Evolutionary conservation across 2,888 invertebrate genomes (phyloP), one percentile per base, ranked within the genome.

Genomic region (Drosophila conformis): DNA sequence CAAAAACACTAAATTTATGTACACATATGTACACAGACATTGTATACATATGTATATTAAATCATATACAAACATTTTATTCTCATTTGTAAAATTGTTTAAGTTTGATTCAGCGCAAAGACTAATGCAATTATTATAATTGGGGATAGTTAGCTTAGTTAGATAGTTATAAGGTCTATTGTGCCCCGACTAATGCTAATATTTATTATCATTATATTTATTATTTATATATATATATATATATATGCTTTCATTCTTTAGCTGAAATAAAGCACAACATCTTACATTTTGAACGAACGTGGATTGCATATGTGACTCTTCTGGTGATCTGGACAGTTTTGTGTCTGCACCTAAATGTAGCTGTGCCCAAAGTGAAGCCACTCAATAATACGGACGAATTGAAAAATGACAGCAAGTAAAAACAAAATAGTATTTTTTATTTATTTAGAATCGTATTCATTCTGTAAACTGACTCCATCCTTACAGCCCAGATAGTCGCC

Each of bases 401-500:
- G 2, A n/a, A 13, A 4, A 59, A 56, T 7, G 67, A 57, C 33
- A 63, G 56, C 38, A 62, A 76, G 76, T 73, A 29, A 7, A 6
- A 3, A 25, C 35, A 7, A 7, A 6, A 18, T 7, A 10, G 2
- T 3, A 10, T 31, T 5, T 2, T 25, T 25, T 25, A 25, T 25
- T 25, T 10, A 42, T 21, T 42, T 5, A 0, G n/a, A 40, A n/a
- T n/a, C 0, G 1, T 18, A 7, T 18, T 38, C 7, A 38, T 7
- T 18, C 7, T n/a, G 1, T n/a, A n/a, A 38, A 38, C 7, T 42
- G 21, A 11, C 21, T 21, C 5, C 25, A 3, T 40, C 27, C 5
- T 69, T 58, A 21, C 31, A 85, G 84, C 53, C 53, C 83, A 2
- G 84, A 83, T 27, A 75, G 73, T 42, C 48, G 51, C 13, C 52